Evolutionary conservation across 2,113 vertebrate genomes (phyloP).

Genomic region (Pachypanchax playfairii): DNA sequence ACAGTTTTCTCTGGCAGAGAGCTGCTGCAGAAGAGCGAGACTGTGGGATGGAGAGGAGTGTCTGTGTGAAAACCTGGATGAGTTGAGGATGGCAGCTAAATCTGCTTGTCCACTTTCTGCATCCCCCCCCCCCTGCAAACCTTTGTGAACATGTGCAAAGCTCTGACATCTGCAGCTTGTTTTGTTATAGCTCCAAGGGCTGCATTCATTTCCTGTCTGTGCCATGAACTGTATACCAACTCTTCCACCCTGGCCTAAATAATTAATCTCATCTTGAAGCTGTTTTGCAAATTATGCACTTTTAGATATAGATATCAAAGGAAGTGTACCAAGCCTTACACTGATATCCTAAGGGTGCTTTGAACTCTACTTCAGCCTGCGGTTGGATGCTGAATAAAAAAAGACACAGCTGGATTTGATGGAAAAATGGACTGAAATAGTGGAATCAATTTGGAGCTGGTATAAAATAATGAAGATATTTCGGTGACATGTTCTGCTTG

Average conservation of each 20-base stretch:
- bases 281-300: slow-evolving; percentile 74
- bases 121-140: not conserved
- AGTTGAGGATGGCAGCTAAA: slow-evolving; percentile 11
- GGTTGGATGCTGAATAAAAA: slow-evolving; percentile 19
- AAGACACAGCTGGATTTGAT: slow-evolving; percentile 60
- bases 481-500: slow-evolving; percentile 1
- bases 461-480: not conserved
- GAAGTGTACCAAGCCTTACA: slow-evolving; percentile 40
- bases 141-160: slow-evolving; percentile 12
- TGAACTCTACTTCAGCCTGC: slow-evolving; percentile 9
- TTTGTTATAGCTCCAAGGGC: slow-evolving; percentile 38
- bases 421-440: slow-evolving; percentile 39
- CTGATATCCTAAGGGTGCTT: slow-evolving; percentile 74
- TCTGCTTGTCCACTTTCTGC: slow-evolving; percentile 13
- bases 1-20: slow-evolving; percentile 13
- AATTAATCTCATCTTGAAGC: slow-evolving; percentile 77
- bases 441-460: slow-evolving; percentile 5
- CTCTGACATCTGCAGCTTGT: slow-evolving; percentile 13
- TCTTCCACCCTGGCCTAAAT: slow-evolving; percentile 67
- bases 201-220: slow-evolving; percentile 29
- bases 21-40: not conserved
- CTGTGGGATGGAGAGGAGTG: not conserved
- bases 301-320: slow-evolving; percentile 78
- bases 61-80: slow-evolving; percentile 24
- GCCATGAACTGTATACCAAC: slow-evolving; percentile 46